These are phyloP conservation scores for Drosophila colorata DNA, from an alignment of 2,888 invertebrate species.

Conservation along the genomic window DNA sequence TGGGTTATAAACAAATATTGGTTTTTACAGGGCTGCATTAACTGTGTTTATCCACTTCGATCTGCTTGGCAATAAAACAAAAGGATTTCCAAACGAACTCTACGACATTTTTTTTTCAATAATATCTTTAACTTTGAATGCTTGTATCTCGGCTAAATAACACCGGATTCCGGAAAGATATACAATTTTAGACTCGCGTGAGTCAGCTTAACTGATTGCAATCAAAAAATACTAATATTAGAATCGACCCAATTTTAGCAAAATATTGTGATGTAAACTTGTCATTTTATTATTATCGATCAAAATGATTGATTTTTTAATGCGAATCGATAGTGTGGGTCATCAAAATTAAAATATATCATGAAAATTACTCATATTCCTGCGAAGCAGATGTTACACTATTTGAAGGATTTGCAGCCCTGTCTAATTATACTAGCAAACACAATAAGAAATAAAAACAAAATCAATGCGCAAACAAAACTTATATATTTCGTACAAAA, in stretches of 20 bases:
- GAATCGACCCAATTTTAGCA: no score
- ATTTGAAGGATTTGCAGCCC: constrained; percentile 26
- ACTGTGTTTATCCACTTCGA: background rate
- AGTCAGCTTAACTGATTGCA: no score
- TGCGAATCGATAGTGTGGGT: no score
- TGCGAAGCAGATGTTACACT: constrained; percentile 1
- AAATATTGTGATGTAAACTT: no score
- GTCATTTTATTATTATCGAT: background rate
- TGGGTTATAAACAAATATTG: constrained; percentile 1
- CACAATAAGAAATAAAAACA: constrained; percentile 12
- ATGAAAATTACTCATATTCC: background rate
- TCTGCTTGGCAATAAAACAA: constrained; percentile 7
- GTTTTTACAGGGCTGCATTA: constrained; percentile 7
- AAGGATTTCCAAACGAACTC: background rate
- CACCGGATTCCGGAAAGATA: background rate
- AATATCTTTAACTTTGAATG: background rate
- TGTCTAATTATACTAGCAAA: constrained; percentile 61
- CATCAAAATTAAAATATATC: no score
- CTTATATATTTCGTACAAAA: constrained; percentile 18
- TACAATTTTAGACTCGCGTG: no score
- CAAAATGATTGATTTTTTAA: background rate
- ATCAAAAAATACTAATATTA: no score
- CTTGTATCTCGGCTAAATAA: background rate
- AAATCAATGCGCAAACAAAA: constrained; percentile 12
- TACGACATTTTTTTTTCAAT: no score